Evolutionary conservation across 2,888 invertebrate genomes (phyloP).

Genomic region (Abrostola triplasia): DNA sequence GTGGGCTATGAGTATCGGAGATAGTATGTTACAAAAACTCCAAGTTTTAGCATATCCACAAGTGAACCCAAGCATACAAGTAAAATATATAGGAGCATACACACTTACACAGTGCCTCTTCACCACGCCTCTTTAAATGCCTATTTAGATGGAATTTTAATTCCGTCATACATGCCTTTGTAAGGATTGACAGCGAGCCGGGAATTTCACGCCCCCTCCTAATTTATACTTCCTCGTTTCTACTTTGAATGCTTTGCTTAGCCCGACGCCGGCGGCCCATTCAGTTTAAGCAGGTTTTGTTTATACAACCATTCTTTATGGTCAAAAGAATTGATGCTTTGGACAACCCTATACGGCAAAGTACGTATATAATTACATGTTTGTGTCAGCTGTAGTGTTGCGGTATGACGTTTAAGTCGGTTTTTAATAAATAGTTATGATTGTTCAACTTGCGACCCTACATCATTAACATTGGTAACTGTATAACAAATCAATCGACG

Average conservation of each 20-base stretch:
- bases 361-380: background rate
- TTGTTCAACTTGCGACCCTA: background rate
- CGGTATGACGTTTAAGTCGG: background rate
- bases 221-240: slow-evolving; percentile 82
- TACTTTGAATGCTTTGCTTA: slow-evolving; percentile 51
- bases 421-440: background rate
- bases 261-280: slow-evolving; percentile 36
- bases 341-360: background rate
- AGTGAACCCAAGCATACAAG: slow-evolving; percentile 18
- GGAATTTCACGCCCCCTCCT: slow-evolving; percentile 81
- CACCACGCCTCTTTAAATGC: slow-evolving; percentile 36
- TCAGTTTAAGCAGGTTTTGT: slow-evolving; percentile 50
- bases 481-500: no score
- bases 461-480: no score
- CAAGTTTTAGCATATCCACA: background rate
- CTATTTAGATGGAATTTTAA: slow-evolving; percentile 73
- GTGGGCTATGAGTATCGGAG: no score
- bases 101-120: slow-evolving; percentile 9
- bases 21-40: background rate
- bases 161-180: slow-evolving; percentile 72
- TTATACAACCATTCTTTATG: slow-evolving; percentile 37
- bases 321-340: slow-evolving; percentile 19
- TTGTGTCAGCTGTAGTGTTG: background rate
- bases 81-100: slow-evolving; percentile 16
- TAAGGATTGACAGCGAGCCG: slow-evolving; percentile 70